These are phyloP conservation scores for Urophycis tenuis DNA, from an alignment of 2,797 vertebrate species.

Conservation along the genomic window DNA sequence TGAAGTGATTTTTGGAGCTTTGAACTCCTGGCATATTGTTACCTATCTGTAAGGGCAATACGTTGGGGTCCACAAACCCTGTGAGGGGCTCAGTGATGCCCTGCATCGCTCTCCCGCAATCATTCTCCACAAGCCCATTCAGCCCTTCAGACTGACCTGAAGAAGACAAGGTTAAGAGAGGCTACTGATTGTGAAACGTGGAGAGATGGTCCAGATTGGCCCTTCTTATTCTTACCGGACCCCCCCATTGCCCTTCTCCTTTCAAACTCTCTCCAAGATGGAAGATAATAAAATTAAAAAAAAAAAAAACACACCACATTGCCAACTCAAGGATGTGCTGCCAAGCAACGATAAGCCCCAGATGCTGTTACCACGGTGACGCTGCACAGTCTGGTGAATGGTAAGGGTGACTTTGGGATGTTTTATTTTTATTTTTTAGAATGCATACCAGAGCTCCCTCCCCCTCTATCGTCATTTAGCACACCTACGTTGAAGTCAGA, in stretches of 20 bases:
- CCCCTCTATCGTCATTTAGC: too few relatives aligned
- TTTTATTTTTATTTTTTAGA: background rate
- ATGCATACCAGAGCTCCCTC: too few relatives aligned
- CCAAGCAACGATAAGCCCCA: background rate
- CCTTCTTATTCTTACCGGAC: background rate
- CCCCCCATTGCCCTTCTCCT: background rate
- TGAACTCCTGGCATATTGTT: too few relatives aligned
- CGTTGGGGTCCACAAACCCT: too few relatives aligned
- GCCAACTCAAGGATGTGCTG: background rate
- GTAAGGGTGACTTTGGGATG: background rate
- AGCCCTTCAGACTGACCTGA: background rate
- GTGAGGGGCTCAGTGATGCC: background rate
- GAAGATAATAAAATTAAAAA: background rate
- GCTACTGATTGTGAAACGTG: background rate
- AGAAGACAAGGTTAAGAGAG: background rate
- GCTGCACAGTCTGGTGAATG: background rate
- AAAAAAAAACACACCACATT: background rate
- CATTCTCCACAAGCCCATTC: background rate
- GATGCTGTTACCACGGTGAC: background rate
- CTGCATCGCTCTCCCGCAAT: background rate
- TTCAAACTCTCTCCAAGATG: background rate
- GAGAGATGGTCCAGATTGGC: background rate
- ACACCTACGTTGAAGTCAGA: too few relatives aligned
- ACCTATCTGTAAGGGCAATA: too few relatives aligned
- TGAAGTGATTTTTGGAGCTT: too few relatives aligned